These are phyloP conservation scores for Atlantisia rogersi DNA, from an alignment of 2,113 vertebrate species.

Conservation along the genomic window DNA sequence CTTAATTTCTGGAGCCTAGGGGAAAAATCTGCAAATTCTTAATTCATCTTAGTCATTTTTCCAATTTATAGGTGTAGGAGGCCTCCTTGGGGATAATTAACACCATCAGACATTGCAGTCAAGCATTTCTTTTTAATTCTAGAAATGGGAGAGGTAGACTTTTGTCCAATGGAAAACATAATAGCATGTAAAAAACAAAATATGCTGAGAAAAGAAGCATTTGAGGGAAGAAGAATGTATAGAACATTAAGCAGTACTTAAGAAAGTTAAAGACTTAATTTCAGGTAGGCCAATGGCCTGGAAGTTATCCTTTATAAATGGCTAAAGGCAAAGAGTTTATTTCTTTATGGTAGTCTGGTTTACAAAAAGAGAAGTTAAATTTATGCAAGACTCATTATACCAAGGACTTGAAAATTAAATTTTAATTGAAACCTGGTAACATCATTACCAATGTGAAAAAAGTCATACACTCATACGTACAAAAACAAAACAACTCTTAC, in stretches of 20 bases:
- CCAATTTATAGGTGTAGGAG: background rate
- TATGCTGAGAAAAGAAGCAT: background rate
- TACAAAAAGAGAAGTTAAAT: slow-evolving; percentile 32
- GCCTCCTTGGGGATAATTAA: background rate
- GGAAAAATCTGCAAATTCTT: background rate
- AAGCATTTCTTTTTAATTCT: background rate
- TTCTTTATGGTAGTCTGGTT: background rate
- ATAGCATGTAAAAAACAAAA: background rate
- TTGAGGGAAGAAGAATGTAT: background rate
- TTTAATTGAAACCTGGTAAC: slow-evolving; percentile 49
- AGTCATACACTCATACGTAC: background rate
- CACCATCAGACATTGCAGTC: background rate
- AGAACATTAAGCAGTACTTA: background rate
- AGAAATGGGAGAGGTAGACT: background rate
- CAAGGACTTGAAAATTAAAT: slow-evolving; percentile 18
- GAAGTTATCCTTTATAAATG: background rate
- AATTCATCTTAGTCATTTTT: background rate
- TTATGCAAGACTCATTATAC: background rate
- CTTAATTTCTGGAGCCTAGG: background rate
- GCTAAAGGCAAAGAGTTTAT: background rate
- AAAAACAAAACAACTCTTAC: background rate
- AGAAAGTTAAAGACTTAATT: slow-evolving; percentile 2
- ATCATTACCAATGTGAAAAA: background rate
- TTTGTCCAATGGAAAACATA: background rate
- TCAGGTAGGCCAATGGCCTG: background rate